Base-by-base conservation (phyloP, 2,888 invertebrate genomes). In the Synanthedon vespiformis region DNA sequence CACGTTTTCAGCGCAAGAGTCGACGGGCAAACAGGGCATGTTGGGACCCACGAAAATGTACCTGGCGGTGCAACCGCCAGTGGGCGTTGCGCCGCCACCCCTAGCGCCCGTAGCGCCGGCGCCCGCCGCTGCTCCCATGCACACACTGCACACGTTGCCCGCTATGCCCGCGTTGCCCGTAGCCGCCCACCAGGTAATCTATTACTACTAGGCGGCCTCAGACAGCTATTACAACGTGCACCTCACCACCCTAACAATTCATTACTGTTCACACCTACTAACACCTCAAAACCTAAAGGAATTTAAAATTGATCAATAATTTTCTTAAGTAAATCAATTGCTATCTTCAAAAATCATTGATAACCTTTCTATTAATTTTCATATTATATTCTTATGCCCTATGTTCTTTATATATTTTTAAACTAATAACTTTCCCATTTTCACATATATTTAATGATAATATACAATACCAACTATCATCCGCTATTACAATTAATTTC, bases 1-100 rank as follows among this genome's bases (percentile, higher is more conserved):
- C 13, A 44, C 44, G 4, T 18, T 80, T 77, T 53, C 80, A 93
- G 95, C 95, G 27, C 95, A 95, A 93, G 94, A 94, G 62, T 92
- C 93, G 4, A 94, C 93, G 14, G 95, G 95, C 47, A 95, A 94
- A 73, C 93, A 94, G 74, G 94, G 94, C 48, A 94, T 94, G 63
- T 77, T 95, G 57, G 95, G 95, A 3, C 95, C 95, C 10, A 93
- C 94, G 10, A 95, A 95, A 82, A 94, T 95, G 70, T 95, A 95
- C 71, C 80, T 95, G 55, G 95, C 95, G 0, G 94, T 95, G 52
- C 95, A 95, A 70, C 95, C 95, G n/a, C 83, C 91, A 51, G 75
- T 80, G 55, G 63, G 70, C 51, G 72, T 74, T 51, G 72, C 77
- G 48, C 88, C 80, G 57, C 77, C 80, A 54, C 75, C 80, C 53